These are phyloP conservation scores for Micrasema longulum DNA, from an alignment of 1,140 invertebrate genomes.

Conservation along the genomic window DNA sequence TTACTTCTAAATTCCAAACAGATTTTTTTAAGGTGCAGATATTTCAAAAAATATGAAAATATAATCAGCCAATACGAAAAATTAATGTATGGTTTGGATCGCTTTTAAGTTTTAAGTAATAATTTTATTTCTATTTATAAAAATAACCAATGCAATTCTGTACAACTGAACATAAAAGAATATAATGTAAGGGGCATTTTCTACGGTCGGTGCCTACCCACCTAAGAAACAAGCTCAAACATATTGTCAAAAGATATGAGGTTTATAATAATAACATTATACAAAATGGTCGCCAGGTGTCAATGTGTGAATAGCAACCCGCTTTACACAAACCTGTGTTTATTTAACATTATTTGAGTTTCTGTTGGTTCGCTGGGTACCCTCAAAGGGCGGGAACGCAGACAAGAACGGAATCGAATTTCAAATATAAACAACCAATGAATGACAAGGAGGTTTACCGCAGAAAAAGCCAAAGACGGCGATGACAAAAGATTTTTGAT, in stretches of 20 bases:
- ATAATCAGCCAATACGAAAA: too few relatives aligned
- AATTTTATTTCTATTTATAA: too few relatives aligned
- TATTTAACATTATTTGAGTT: conserved; percentile 1
- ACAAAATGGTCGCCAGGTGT: conserved; percentile 24
- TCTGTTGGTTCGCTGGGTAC: conserved; percentile 6
- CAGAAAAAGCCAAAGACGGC: conserved; percentile 7
- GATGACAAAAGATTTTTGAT: conserved; percentile 1
- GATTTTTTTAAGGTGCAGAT: too few relatives aligned
- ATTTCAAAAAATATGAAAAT: too few relatives aligned
- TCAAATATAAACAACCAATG: conserved; percentile 26
- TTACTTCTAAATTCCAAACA: too few relatives aligned
- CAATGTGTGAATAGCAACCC: background rate
- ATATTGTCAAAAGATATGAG: background rate
- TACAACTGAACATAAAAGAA: too few relatives aligned
- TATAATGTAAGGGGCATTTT: background rate
- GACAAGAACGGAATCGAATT: background rate
- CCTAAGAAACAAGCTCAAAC: background rate
- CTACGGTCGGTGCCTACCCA: background rate
- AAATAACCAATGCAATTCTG: too few relatives aligned
- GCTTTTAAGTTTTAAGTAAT: too few relatives aligned
- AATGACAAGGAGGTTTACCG: conserved; percentile 12
- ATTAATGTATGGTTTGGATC: too few relatives aligned
- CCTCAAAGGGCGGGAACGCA: conserved; percentile 18
- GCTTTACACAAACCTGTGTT: conserved; percentile 1
- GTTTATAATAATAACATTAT: too few relatives aligned